Evolutionary conservation across 2,888 invertebrate species (phyloP).

Genomic region (Ennomos fuscantarius): DNA sequence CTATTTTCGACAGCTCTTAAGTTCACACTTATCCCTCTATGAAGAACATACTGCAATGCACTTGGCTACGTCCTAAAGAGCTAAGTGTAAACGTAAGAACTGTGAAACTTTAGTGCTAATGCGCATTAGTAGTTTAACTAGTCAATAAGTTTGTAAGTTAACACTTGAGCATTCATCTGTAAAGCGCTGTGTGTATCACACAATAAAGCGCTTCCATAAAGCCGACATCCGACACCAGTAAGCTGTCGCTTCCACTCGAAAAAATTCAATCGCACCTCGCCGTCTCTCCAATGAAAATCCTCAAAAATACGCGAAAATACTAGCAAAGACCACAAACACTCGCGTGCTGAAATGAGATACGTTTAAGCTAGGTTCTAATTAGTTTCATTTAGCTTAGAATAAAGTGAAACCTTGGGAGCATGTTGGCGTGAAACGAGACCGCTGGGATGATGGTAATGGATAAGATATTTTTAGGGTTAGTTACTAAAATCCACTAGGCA

Average conservation of each 20-base stretch:
- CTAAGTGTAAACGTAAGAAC: no score
- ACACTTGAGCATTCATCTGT: no score
- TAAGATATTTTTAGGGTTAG: constrained; percentile 21
- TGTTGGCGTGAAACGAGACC: constrained; percentile 23
- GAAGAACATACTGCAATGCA: no score
- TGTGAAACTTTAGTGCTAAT: no score
- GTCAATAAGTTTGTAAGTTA: no score
- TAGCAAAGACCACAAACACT: constrained; percentile 43
- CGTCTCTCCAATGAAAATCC: constrained; percentile 73
- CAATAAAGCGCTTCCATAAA: constrained; percentile 40
- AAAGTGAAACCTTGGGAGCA: constrained; percentile 32
- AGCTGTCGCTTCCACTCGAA: constrained; percentile 82
- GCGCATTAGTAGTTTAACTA: no score
- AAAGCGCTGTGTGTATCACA: no score
- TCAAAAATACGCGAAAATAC: constrained; percentile 74
- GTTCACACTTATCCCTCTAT: no score
- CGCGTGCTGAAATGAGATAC: constrained; percentile 64
- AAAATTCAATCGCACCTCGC: constrained; percentile 79
- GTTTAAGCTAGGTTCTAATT: constrained; percentile 62
- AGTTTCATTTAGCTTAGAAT: constrained; percentile 47
- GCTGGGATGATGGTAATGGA: constrained; percentile 31
- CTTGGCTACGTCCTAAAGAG: no score
- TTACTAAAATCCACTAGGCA: no score
- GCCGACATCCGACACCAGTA: constrained; percentile 42
- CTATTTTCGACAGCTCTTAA: no score